Evolutionary conservation across 2,113 vertebrate genomes (phyloP).

Genomic region (Eurystomus gularis): DNA sequence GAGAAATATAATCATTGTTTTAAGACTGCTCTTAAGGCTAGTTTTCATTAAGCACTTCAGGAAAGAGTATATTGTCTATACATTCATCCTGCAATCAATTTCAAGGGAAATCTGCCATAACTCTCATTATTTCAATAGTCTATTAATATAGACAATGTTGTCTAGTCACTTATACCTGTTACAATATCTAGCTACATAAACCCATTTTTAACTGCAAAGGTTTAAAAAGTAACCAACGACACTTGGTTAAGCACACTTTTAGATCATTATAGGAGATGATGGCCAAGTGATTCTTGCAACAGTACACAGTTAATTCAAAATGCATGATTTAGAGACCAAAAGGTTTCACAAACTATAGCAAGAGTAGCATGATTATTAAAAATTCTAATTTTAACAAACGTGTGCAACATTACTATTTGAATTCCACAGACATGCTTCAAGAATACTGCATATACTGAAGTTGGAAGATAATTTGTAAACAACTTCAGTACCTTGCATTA

Average conservation of each 20-base stretch:
- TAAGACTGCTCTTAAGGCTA: conserved; percentile 33
- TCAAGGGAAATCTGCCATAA: not conserved
- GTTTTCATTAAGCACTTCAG: conserved; percentile 45
- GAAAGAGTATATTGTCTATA: conserved; percentile 30
- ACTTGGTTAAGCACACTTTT: not conserved
- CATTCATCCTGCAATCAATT: not conserved
- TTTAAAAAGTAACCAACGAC: not conserved
- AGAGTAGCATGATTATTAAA: not conserved
- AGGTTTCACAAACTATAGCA: not conserved
- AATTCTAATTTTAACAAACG: not conserved
- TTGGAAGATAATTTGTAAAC: conserved; percentile 19
- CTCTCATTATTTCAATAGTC: not conserved
- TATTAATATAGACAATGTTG: not conserved
- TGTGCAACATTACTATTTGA: not conserved
- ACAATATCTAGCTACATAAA: not conserved
- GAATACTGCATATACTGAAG: not conserved
- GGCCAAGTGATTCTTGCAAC: not conserved
- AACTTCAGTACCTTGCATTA: conserved; percentile 21
- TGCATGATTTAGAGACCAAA: not conserved
- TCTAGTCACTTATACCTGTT: not conserved
- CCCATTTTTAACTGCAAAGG: not conserved
- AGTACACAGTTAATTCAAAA: not conserved
- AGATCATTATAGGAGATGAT: not conserved
- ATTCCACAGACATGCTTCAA: not conserved
- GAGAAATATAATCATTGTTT: conserved; percentile 27